A percentile compares a stretch with the other conserved stretches of the same genome.
Evolutionary conservation across 2,113 vertebrate genomes (phyloP).

Genomic region (Sorex araneus): DNA sequence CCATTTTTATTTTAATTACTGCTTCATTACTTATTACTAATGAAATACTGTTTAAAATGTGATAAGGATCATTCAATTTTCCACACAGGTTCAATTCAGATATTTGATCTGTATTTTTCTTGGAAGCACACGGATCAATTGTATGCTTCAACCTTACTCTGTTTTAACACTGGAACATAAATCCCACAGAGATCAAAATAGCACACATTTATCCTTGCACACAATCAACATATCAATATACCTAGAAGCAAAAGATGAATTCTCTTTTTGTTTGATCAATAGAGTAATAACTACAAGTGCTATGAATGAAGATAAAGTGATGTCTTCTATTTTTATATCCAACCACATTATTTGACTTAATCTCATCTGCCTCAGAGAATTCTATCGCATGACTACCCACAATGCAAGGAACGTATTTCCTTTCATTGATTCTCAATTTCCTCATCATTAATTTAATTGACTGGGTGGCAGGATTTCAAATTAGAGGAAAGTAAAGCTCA

Average conservation of each 20-base stretch:
- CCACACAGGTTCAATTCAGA: not conserved
- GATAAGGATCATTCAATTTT: not conserved
- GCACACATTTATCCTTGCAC: conserved; percentile 65
- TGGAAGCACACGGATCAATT: not conserved
- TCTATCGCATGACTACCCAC: conserved; percentile 51
- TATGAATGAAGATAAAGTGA: conserved; percentile 74
- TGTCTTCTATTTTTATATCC: conserved; percentile 67
- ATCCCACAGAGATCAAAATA: conserved; percentile 49
- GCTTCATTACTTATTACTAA: not conserved
- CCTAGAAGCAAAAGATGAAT: conserved; percentile 70
- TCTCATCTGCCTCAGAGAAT: conserved; percentile 50
- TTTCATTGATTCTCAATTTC: conserved; percentile 77
- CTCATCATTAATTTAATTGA: conserved; percentile 76
- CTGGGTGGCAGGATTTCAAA: conserved; percentile 65
- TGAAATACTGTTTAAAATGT: not conserved
- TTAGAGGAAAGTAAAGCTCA: conserved; percentile 63
- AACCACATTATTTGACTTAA: conserved; percentile 70
- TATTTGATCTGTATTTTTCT: conserved; percentile 42
- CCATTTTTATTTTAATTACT: not conserved
- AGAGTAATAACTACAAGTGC: conserved; percentile 69
- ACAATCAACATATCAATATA: conserved; percentile 75
- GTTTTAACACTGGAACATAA: conserved; percentile 47
- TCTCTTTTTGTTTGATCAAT: conserved; percentile 70
- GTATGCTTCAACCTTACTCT: not conserved
- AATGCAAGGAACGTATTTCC: conserved; percentile 62